Evolutionary conservation across 1,140 invertebrate species (phyloP), one percentile per base, ranked within the genome.

Genomic region (Orchesella cincta): DNA sequence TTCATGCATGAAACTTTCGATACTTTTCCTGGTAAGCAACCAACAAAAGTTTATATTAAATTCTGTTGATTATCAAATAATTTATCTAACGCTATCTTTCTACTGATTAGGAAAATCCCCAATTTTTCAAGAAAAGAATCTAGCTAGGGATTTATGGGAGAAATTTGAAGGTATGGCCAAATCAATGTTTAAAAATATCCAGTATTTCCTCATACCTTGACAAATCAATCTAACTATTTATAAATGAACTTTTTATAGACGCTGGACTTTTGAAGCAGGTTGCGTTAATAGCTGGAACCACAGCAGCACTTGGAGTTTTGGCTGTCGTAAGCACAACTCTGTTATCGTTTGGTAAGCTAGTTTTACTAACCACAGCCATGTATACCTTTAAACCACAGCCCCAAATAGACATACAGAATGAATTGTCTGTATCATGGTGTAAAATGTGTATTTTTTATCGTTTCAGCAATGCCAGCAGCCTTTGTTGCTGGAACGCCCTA

Each of bases 1-100:
- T 74, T 77, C 18, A 46, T n/a, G 36, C 71, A 74, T 74, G 76
- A 77, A 29, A 74, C 71, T 1, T 77, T 62, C 31, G 34, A 73
- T 31, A 52, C 36, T 26, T 67, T 77, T 12, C 34, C 57, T 29
- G 76, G 76, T 77, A n/a, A 28, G 36, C 18, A 54, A 14, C n/a
- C n/a, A 35, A 57, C 12, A 62, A 23, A 23, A 18, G 14, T 51
- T 29, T 20, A 52, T 8, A 54, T 52, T 57, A n/a, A n/a, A n/a
- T n/a, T n/a, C n/a, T 46, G 18, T 46, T 18, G 5, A 46, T 46
- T 8, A 46, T 8, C 18, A 46, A n/a, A n/a, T 46, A 31, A 67
- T 12, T 67, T 33, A 33, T 31, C 23, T 67, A 67, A 67, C 29
- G n/a, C 5, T 67, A 12, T 12, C 14, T 18, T 31, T 18, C 31